phyloP scores from a whole-genome alignment of 1,140 invertebrate genomes.

The Solen grandis region DNA sequence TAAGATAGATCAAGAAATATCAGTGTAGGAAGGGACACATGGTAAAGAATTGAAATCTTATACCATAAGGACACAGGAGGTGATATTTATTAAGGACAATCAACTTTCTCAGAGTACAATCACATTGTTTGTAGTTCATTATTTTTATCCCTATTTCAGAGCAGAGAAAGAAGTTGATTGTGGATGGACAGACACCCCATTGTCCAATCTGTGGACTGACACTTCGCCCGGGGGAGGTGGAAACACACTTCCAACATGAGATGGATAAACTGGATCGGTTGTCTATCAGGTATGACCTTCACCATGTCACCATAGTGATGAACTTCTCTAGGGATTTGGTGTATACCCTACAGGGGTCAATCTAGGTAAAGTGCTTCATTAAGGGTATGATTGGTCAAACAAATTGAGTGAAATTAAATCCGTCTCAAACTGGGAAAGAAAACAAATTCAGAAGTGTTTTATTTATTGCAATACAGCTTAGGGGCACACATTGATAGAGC shows the following conservation, averaged over 20 bases:
- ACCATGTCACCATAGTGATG: neutral
- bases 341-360: neutral
- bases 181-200: constrained; percentile 85
- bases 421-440: neutral
- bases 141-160: constrained; percentile 62
- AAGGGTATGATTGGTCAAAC: neutral
- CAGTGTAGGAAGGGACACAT: no score
- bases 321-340: neutral
- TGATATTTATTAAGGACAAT: no score
- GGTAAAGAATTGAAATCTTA: no score
- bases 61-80: no score
- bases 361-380: neutral
- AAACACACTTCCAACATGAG: constrained; percentile 88
- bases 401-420: no score
- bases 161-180: constrained; percentile 79
- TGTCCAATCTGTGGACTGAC: constrained; percentile 91
- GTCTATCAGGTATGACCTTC: constrained; percentile 66
- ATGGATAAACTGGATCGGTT: constrained; percentile 86
- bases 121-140: no score
- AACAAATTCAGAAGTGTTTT: neutral
- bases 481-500: no score
- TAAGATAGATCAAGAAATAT: no score
- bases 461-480: no score
- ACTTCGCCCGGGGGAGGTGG: constrained; percentile 87
- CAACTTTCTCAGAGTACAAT: no score